These are phyloP conservation scores for Capitella teleta DNA, from an alignment of 1,140 invertebrate genomes.

Conservation along the genomic window DNA sequence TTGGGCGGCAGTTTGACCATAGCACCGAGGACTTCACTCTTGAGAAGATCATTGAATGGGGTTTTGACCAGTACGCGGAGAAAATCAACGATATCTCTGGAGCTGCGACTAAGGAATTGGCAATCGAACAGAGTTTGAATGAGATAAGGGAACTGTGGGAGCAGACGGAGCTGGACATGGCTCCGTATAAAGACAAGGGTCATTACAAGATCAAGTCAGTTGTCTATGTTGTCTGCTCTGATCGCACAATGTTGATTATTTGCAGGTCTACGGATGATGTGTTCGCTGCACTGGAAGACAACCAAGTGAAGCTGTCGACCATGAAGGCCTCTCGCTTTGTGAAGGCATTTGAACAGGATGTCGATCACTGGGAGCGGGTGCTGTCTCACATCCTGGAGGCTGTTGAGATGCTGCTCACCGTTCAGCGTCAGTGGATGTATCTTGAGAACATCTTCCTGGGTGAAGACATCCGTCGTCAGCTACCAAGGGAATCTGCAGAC, in stretches of 20 bases:
- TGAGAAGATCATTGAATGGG: constrained; percentile 62
- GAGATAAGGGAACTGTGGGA: constrained; percentile 60
- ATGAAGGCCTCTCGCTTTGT: constrained; percentile 79
- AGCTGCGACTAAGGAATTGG: constrained; percentile 69
- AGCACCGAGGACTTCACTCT: constrained; percentile 63
- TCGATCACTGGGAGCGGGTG: constrained; percentile 70
- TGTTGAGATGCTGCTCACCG: constrained; percentile 60
- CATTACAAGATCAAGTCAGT: constrained; percentile 39
- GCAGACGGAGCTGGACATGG: constrained; percentile 56
- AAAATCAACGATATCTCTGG: constrained; percentile 70
- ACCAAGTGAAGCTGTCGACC: constrained; percentile 51
- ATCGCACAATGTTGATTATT: not conserved
- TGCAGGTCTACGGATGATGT: constrained; percentile 43
- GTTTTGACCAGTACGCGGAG: constrained; percentile 65
- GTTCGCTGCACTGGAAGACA: constrained; percentile 46
- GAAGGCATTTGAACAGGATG: constrained; percentile 65
- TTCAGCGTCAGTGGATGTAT: constrained; percentile 71
- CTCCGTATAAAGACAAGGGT: constrained; percentile 56
- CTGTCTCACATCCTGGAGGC: constrained; percentile 66
- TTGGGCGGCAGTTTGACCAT: constrained; percentile 58
- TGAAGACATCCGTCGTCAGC: constrained; percentile 42
- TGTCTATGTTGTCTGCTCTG: not conserved
- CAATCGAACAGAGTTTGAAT: constrained; percentile 63
- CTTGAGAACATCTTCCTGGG: constrained; percentile 49
- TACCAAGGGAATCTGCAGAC: constrained; percentile 39